Percentiles rank a stretch among this genome's conserved stretches.
Evolutionary conservation across 1,140 invertebrate genomes (phyloP).

Genomic region (Akabosia matsudoensis): DNA sequence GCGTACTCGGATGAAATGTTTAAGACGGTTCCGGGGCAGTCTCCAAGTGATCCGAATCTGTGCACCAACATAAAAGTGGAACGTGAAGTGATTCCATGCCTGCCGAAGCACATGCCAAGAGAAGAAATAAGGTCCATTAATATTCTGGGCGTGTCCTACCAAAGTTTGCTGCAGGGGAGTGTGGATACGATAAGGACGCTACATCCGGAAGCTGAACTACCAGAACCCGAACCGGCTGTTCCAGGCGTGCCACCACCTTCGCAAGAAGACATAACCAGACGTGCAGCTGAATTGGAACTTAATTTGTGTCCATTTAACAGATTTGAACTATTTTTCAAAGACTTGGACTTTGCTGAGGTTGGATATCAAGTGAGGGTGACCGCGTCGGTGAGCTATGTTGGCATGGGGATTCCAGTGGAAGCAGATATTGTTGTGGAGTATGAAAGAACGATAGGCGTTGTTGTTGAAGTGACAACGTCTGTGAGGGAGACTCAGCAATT

Average conservation of each 20-base stretch:
- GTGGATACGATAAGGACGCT: not conserved
- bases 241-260: not conserved
- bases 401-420: conserved; percentile 32
- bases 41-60: not conserved
- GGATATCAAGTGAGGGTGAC: conserved; percentile 33
- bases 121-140: not conserved
- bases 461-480: conserved; percentile 21
- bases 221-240: not conserved
- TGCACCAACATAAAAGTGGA: not conserved
- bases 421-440: conserved; percentile 40
- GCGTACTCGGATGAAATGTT: not conserved
- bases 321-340: conserved; percentile 19
- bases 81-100: not conserved
- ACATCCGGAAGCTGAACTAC: not conserved
- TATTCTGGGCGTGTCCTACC: conserved; percentile 11
- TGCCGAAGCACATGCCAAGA: not conserved
- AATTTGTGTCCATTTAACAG: conserved; percentile 33
- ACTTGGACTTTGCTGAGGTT: conserved; percentile 39
- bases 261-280: not conserved
- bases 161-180: conserved; percentile 24
- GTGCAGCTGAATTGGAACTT: not conserved
- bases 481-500: conserved; percentile 22
- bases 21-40: not conserved
- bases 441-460: conserved; percentile 25
- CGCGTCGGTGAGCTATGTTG: conserved; percentile 29